Evolutionary conservation across 2,113 vertebrate species (phyloP).

Genomic region (Gobius niger): DNA sequence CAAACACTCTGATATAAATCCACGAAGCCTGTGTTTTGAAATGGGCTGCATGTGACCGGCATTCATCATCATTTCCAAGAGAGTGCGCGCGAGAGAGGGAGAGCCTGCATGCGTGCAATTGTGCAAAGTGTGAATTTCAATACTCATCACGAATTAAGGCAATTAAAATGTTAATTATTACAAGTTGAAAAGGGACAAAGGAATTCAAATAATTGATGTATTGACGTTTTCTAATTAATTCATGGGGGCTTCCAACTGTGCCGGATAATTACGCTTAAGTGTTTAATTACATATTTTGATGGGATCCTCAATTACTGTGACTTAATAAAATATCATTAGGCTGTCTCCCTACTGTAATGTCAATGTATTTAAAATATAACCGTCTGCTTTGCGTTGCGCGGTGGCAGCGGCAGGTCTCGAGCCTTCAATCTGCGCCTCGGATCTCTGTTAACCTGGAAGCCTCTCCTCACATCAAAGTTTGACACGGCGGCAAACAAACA

Average conservation of each 20-base stretch:
- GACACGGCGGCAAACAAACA: constrained; percentile 79
- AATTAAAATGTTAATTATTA: constrained; percentile 80
- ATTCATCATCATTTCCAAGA: constrained; percentile 45
- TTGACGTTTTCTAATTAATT: constrained; percentile 90
- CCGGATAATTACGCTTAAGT: constrained; percentile 89
- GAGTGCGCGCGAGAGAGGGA: constrained; percentile 31
- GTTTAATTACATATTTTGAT: constrained; percentile 97
- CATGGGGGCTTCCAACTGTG: constrained; percentile 85
- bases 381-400: constrained; percentile 50
- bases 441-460: constrained; percentile 81
- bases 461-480: constrained; percentile 76
- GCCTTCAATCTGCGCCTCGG: constrained; percentile 70
- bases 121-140: constrained; percentile 65
- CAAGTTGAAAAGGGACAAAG: constrained; percentile 80
- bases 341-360: constrained; percentile 80
- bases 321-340: constrained; percentile 88
- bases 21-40: constrained; percentile 12
- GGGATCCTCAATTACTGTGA: constrained; percentile 91
- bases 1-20: not conserved
- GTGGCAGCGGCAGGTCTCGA: constrained; percentile 59
- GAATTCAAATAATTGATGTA: constrained; percentile 88
- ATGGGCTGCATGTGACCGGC: constrained; percentile 27
- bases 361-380: constrained; percentile 77
- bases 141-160: constrained; percentile 70
- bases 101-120: constrained; percentile 30